Evolutionary conservation across 2,797 vertebrate species (phyloP).

Genomic region (Sylvilagus floridanus): DNA sequence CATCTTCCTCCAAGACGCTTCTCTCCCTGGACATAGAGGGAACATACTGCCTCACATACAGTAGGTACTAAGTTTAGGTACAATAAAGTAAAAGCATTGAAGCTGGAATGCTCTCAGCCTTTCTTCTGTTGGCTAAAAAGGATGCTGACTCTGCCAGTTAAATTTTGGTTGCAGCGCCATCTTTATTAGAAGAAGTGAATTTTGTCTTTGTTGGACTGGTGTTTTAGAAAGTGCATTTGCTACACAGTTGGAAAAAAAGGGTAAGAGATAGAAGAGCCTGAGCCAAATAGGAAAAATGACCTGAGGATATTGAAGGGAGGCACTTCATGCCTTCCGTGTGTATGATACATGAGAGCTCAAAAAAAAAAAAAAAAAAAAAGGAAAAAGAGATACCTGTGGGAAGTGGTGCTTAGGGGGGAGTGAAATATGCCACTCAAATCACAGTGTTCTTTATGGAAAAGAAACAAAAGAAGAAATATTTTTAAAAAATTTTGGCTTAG

Average conservation of each 20-base stretch:
- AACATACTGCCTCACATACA: neutral
- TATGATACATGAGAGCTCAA: no score
- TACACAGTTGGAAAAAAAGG: neutral
- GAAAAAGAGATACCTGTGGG: neutral
- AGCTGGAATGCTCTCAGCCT: neutral
- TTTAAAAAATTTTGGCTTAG: neutral
- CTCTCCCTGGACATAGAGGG: neutral
- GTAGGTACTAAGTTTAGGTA: no score
- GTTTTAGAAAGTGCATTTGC: neutral
- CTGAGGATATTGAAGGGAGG: neutral
- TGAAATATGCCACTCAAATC: neutral
- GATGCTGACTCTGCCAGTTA: neutral
- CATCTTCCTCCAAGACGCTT: neutral
- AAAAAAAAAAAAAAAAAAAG: neutral
- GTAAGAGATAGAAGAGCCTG: neutral
- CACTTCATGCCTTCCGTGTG: neutral
- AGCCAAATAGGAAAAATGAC: neutral
- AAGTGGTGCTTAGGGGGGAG: neutral
- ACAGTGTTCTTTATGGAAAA: neutral
- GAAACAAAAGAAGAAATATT: neutral
- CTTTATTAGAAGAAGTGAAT: neutral
- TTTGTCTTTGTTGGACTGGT: neutral
- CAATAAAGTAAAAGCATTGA: neutral
- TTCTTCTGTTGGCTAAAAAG: neutral
- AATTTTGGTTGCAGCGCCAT: neutral